Evolutionary conservation across 2,888 invertebrate species (phyloP).

Genomic region (Suillia variegata): DNA sequence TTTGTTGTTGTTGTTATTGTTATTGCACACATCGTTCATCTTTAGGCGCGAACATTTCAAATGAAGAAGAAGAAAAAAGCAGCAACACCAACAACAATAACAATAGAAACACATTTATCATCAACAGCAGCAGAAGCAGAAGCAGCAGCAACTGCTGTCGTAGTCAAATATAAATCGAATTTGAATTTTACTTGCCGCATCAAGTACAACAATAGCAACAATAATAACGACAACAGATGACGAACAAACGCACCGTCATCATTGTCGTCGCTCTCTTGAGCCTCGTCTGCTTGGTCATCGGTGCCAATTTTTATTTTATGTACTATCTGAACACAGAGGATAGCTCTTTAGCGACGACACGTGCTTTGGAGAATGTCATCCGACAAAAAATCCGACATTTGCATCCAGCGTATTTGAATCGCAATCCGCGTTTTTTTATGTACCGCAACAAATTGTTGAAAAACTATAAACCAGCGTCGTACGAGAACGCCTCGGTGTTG

Average conservation of each 20-base stretch:
- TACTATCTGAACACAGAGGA: slow-evolving; percentile 59
- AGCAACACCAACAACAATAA: slow-evolving; percentile 18
- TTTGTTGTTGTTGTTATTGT: too few relatives aligned
- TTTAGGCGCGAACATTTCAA: not conserved
- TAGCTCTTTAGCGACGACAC: slow-evolving; percentile 60
- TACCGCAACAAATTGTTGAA: slow-evolving; percentile 57
- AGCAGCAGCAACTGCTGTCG: slow-evolving; percentile 30
- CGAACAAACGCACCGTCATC: slow-evolving; percentile 53
- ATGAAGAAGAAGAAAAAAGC: slow-evolving; percentile 31
- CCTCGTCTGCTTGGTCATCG: slow-evolving; percentile 47
- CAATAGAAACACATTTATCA: slow-evolving; percentile 21
- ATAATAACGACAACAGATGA: slow-evolving; percentile 15
- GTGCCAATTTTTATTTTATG: slow-evolving; percentile 61
- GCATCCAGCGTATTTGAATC: slow-evolving; percentile 58
- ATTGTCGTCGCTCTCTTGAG: slow-evolving; percentile 50
- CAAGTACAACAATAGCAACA: not conserved
- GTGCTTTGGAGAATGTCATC: slow-evolving; percentile 56
- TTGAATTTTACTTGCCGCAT: not conserved
- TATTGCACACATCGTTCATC: not conserved
- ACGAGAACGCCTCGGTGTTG: slow-evolving; percentile 63
- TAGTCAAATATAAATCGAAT: not conserved
- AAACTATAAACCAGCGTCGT: slow-evolving; percentile 54
- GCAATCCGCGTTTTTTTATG: slow-evolving; percentile 60
- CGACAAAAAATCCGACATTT: slow-evolving; percentile 57
- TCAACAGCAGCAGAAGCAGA: slow-evolving; percentile 19